Evolutionary conservation across 2,888 invertebrate species (phyloP).

Genomic region (Leptinotarsa tumamoca): DNA sequence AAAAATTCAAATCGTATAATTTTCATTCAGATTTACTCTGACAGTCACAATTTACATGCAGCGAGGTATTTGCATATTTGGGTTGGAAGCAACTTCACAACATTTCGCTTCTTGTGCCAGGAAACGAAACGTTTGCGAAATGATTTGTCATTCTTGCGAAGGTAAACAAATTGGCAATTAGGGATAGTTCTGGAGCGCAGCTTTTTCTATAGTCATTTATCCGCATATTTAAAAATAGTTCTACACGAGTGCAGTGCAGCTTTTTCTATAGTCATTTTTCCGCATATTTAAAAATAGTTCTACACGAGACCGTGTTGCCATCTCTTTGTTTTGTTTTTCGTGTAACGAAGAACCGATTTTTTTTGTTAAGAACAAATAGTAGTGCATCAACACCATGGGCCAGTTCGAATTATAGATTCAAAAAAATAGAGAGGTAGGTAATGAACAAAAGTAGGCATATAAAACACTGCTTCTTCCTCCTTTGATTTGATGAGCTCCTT

Average conservation of each 20-base stretch:
- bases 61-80: neutral
- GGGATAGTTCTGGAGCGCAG: neutral
- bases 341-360: too few relatives aligned
- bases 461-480: too few relatives aligned
- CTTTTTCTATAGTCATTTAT: neutral
- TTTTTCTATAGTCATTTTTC: neutral
- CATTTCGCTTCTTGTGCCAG: neutral
- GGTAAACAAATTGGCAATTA: slow-evolving; percentile 6
- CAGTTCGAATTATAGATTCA: too few relatives aligned
- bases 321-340: too few relatives aligned
- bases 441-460: too few relatives aligned
- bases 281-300: neutral
- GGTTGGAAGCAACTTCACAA: neutral
- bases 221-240: neutral
- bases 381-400: too few relatives aligned
- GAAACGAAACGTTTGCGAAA: neutral
- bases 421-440: too few relatives aligned
- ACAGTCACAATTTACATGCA: neutral
- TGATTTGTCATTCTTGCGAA: neutral
- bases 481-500: too few relatives aligned
- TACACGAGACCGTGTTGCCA: too few relatives aligned
- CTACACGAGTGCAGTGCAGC: neutral
- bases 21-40: neutral
- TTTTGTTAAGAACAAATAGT: too few relatives aligned
- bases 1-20: neutral